A percentile compares a stretch with the other conserved stretches of the same genome.
Evolutionary conservation across 2,113 vertebrate genomes (phyloP).

Genomic region (Platichthys stellatus): DNA sequence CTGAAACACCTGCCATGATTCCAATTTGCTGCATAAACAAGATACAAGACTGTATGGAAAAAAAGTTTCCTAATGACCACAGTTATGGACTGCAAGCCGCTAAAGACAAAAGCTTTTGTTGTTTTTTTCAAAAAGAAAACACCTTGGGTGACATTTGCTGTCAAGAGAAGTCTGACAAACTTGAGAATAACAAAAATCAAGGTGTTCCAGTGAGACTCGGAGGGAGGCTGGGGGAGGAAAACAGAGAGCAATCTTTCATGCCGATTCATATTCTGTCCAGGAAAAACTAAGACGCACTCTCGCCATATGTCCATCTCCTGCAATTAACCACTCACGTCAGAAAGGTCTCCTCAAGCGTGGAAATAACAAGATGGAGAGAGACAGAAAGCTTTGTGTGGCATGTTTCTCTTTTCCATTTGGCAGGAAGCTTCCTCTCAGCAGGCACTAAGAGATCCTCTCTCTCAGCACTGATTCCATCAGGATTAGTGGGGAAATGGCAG

Average conservation of each 20-base stretch:
- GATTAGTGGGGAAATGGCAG: slow-evolving; percentile 61
- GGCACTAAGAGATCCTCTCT: slow-evolving; percentile 39
- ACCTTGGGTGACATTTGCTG: slow-evolving; percentile 39
- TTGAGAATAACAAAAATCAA: slow-evolving; percentile 42
- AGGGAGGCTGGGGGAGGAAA: background rate
- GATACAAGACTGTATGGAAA: slow-evolving; percentile 13
- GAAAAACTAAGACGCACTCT: background rate
- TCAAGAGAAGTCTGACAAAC: slow-evolving; percentile 41
- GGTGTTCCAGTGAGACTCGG: slow-evolving; percentile 24
- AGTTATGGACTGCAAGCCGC: slow-evolving; percentile 46
- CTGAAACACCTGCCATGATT: slow-evolving; percentile 28
- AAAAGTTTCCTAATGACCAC: slow-evolving; percentile 36
- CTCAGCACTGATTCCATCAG: slow-evolving; percentile 47
- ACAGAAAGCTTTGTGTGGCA: background rate
- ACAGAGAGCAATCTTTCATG: slow-evolving; percentile 8
- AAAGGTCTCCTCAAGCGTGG: slow-evolving; percentile 28
- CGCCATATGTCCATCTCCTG: slow-evolving; percentile 46
- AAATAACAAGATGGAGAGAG: slow-evolving; percentile 42
- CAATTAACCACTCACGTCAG: slow-evolving; percentile 43
- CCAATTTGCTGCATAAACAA: slow-evolving; percentile 62
- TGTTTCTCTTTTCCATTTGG: slow-evolving; percentile 22
- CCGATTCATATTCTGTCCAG: slow-evolving; percentile 16
- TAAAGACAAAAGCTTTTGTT: slow-evolving; percentile 21
- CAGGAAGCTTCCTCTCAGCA: slow-evolving; percentile 38
- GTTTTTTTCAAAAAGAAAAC: slow-evolving; percentile 29